These are phyloP conservation scores for Hetaerina titia DNA, from an alignment of 2,888 invertebrate genomes.

Conservation along the genomic window DNA sequence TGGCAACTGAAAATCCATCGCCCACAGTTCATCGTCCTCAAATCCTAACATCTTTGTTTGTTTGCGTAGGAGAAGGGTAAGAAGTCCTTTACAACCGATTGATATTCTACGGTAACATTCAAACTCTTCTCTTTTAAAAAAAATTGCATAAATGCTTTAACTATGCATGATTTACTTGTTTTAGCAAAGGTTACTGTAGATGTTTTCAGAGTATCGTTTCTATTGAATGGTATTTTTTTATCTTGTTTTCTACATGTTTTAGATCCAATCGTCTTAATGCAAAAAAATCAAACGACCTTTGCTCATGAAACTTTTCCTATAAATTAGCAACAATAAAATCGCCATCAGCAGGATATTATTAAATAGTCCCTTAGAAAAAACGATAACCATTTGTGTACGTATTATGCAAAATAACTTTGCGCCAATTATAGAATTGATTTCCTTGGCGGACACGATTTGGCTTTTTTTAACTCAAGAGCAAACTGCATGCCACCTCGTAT, in stretches of 20 bases:
- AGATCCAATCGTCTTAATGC: not conserved
- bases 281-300: not conserved
- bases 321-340: not conserved
- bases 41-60: not conserved
- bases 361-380: not conserved
- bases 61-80: not conserved
- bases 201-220: not conserved
- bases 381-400: not conserved
- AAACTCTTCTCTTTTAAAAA: not conserved
- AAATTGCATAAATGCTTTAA: not conserved
- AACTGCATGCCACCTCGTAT: conserved; percentile 56
- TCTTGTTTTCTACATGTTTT: not conserved
- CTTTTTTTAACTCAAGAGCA: conserved; percentile 34
- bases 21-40: not conserved
- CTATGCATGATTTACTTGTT: not conserved
- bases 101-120: not conserved
- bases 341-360: not conserved
- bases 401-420: not conserved
- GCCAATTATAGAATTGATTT: not conserved
- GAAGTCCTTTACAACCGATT: not conserved
- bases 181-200: conserved; percentile 8
- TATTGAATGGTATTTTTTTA: conserved; percentile 8
- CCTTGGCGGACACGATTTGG: conserved; percentile 5
- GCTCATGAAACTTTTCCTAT: not conserved
- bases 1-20: not conserved